Percentiles rank a stretch among this genome's conserved stretches.
Conservation (phyloP, 2,113 vertebrate genomes). For the Butastur rufipennis region DNA sequence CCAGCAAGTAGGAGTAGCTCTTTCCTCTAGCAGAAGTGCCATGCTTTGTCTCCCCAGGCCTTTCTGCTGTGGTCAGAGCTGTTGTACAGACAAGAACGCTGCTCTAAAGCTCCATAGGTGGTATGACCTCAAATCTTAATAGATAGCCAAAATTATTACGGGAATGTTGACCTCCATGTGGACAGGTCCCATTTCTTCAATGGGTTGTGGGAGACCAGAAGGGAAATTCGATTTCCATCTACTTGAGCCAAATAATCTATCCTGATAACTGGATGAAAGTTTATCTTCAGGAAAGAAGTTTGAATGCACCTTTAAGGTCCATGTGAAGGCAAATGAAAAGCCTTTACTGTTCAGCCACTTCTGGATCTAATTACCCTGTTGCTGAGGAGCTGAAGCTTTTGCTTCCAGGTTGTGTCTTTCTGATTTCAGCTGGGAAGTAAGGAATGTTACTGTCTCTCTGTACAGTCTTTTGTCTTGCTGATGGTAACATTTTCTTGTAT, state of each 20-base stretch:
- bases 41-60: background rate
- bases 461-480: constrained; percentile 3
- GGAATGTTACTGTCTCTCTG: background rate
- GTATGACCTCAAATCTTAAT: background rate
- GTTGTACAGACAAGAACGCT: background rate
- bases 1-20: background rate
- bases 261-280: background rate
- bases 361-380: constrained; percentile 10
- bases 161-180: background rate
- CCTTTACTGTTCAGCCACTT: background rate
- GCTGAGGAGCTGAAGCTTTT: constrained; percentile 15
- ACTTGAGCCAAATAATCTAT: background rate
- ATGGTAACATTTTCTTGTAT: background rate
- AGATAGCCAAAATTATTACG: background rate
- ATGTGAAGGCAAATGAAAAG: background rate
- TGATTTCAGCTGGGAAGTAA: background rate
- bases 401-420: constrained; percentile 17
- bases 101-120: background rate
- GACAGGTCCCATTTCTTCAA: background rate
- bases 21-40: background rate
- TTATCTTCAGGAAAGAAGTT: background rate
- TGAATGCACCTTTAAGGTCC: background rate
- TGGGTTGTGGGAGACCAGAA: background rate
- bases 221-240: background rate
- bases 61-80: background rate